phyloP scores from a whole-genome alignment of 1,140 invertebrate species.

The Lordiphosa collinella region DNA sequence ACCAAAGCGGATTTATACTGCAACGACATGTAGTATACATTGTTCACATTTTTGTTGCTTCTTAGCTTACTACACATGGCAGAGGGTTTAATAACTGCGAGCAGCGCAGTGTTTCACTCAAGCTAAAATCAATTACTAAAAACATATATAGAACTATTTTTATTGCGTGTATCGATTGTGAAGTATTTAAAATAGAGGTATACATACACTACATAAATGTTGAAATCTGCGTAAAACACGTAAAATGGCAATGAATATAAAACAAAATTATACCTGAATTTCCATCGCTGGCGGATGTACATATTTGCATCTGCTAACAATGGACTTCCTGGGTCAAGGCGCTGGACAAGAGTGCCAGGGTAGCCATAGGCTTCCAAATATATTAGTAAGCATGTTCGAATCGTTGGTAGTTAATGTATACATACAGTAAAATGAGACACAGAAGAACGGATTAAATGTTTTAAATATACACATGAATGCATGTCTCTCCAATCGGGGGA shows the following conservation, averaged over 20 bases:
- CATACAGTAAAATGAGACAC: slow-evolving; percentile 14
- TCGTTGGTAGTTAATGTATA: slow-evolving; percentile 11
- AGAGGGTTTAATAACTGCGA: no score
- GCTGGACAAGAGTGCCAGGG: slow-evolving; percentile 1
- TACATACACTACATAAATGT: slow-evolving; percentile 37
- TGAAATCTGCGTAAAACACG: slow-evolving; percentile 35
- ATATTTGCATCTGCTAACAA: neutral
- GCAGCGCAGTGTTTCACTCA: no score
- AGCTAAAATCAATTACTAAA: slow-evolving; percentile 40
- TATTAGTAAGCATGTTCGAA: slow-evolving; percentile 7
- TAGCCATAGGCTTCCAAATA: slow-evolving; percentile 2
- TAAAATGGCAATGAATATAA: slow-evolving; percentile 41
- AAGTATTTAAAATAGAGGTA: slow-evolving; percentile 48
- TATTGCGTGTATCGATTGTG: slow-evolving; percentile 69
- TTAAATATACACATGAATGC: slow-evolving; percentile 15
- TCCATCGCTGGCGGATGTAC: neutral
- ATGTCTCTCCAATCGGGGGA: slow-evolving; percentile 56
- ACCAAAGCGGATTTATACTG: no score
- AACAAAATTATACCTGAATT: slow-evolving; percentile 20
- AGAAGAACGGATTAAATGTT: slow-evolving; percentile 7
- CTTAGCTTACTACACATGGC: no score
- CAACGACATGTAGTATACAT: no score
- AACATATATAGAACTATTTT: slow-evolving; percentile 66
- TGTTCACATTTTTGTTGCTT: no score
- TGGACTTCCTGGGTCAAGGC: slow-evolving; percentile 3